Evolutionary conservation across 2,113 vertebrate genomes (phyloP).

Genomic region (Corythoichthys haematopterus): DNA sequence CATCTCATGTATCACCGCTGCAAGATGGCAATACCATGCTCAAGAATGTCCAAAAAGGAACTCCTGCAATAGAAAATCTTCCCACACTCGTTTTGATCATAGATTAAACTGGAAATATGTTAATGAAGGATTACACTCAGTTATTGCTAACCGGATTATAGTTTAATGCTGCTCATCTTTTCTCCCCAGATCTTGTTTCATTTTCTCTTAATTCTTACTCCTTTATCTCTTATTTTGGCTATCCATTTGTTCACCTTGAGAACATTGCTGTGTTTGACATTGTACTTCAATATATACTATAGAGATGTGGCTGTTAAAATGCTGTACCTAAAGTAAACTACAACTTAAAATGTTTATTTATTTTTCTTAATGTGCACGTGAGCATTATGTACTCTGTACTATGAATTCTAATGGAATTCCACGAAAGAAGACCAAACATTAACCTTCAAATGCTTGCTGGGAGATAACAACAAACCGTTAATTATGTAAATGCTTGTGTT

Average conservation of each 20-base stretch:
- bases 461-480: too few relatives aligned
- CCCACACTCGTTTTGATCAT: slow-evolving; percentile 39
- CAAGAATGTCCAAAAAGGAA: slow-evolving; percentile 33
- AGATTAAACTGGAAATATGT: slow-evolving; percentile 51
- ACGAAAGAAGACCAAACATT: too few relatives aligned
- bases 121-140: slow-evolving; percentile 65
- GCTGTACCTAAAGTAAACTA: not conserved
- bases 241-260: slow-evolving; percentile 10
- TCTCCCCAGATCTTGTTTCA: slow-evolving; percentile 15
- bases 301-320: slow-evolving; percentile 8
- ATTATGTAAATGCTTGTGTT: too few relatives aligned
- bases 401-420: too few relatives aligned
- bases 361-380: too few relatives aligned
- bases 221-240: slow-evolving; percentile 16
- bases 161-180: slow-evolving; percentile 54
- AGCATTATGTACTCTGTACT: too few relatives aligned
- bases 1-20: slow-evolving; percentile 37
- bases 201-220: slow-evolving; percentile 15
- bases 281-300: not conserved
- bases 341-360: too few relatives aligned
- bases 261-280: not conserved
- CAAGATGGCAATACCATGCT: slow-evolving; percentile 41
- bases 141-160: slow-evolving; percentile 63
- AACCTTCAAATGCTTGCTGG: too few relatives aligned
- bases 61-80: slow-evolving; percentile 30